A percentile compares a stretch with the other conserved stretches of the same genome.
Conservation (phyloP, 2,888 invertebrate species). For the Drosophila longiperda region DNA sequence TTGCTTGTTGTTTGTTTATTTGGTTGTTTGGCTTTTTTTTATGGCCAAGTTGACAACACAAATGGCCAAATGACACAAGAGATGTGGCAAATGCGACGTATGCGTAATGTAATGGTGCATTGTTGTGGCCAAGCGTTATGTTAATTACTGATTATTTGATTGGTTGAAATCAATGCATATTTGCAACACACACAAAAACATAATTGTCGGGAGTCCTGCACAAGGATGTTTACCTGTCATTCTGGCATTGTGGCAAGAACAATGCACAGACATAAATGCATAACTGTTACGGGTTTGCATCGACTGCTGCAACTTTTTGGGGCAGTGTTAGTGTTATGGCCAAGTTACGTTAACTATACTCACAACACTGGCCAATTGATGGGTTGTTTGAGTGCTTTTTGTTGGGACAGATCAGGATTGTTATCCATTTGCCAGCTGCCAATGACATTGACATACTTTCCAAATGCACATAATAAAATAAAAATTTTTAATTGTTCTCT, state of each 20-base stretch:
- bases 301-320: neutral
- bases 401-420: neutral
- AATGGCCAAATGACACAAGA: constrained; percentile 8
- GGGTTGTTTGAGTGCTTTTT: neutral
- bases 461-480: neutral
- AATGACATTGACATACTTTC: neutral
- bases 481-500: neutral
- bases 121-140: constrained; percentile 20
- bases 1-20: neutral
- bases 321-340: too few species aligned
- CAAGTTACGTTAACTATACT: constrained; percentile 18
- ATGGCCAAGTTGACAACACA: constrained; percentile 6
- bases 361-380: constrained; percentile 13
- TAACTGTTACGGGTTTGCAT: constrained; percentile 1
- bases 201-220: neutral
- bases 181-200: neutral
- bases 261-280: constrained; percentile 8
- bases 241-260: constrained; percentile 11
- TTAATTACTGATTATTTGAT: constrained; percentile 39
- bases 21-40: neutral
- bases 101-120: constrained; percentile 33
- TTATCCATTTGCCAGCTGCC: neutral
- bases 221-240: constrained; percentile 1
- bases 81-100: constrained; percentile 28
- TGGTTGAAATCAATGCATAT: constrained; percentile 11